These are phyloP conservation scores for Cremastinae sp. DNA, from an alignment of 2,888 invertebrate species.

Conservation along the genomic window DNA sequence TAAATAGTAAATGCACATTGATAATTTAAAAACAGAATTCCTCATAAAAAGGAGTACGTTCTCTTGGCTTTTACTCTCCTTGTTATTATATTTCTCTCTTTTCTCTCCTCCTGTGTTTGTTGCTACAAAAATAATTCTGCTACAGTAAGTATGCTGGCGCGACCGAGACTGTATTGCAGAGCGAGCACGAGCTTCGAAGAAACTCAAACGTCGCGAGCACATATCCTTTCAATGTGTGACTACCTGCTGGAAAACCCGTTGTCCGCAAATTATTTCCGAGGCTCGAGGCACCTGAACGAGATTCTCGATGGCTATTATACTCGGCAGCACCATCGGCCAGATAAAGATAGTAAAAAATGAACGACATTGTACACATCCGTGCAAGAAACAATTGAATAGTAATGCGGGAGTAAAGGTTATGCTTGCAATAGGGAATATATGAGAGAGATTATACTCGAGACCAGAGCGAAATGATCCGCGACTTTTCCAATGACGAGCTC, in stretches of 20 bases:
- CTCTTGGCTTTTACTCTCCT: conserved; percentile 46
- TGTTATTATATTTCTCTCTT: conserved; percentile 47
- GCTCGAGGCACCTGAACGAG: conserved; percentile 51
- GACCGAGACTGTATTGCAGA: conserved; percentile 38
- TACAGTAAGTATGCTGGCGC: conserved; percentile 7
- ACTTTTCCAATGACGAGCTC: not conserved
- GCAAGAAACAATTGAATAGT: conserved; percentile 21
- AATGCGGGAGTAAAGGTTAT: conserved; percentile 5
- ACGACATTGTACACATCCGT: not conserved
- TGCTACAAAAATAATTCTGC: conserved; percentile 30
- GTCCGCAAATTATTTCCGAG: conserved; percentile 62
- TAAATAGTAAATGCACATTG: no score
- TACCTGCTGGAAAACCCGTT: conserved; percentile 62
- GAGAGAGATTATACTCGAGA: not conserved
- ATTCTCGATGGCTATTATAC: conserved; percentile 54
- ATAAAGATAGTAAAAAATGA: conserved; percentile 15
- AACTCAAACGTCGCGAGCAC: conserved; percentile 14
- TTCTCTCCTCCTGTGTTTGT: conserved; percentile 27
- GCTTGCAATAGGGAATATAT: not conserved
- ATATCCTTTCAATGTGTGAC: conserved; percentile 53
- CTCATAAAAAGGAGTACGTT: conserved; percentile 11
- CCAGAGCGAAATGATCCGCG: conserved; percentile 5
- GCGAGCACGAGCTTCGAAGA: conserved; percentile 1
- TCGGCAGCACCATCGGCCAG: conserved; percentile 32
- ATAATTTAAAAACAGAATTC: conserved; percentile 10